Percentiles rank a stretch among this genome's conserved stretches.
Evolutionary conservation across 2,797 vertebrate genomes (phyloP).

Genomic region (Hipposideros larvatus): DNA sequence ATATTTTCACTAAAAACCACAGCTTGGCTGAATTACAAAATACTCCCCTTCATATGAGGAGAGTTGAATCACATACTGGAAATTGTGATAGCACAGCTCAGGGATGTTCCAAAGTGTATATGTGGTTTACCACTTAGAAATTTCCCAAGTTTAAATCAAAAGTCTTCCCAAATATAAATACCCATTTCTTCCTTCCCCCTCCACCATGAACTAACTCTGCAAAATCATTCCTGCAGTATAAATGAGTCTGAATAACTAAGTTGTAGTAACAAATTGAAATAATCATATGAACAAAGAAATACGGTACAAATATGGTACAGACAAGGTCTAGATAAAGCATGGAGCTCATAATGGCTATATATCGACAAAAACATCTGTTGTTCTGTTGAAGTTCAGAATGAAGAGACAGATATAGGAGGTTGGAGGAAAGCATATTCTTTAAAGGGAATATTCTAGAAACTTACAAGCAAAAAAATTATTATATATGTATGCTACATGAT

Average conservation of each 20-base stretch:
- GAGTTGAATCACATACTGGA: slow-evolving; percentile 87
- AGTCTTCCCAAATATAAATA: slow-evolving; percentile 70
- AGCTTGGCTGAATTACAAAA: slow-evolving; percentile 78
- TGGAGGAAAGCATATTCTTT: not conserved
- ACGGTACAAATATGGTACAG: not conserved
- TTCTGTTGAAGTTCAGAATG: not conserved
- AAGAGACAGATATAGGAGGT: not conserved
- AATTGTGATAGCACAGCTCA: slow-evolving; percentile 83
- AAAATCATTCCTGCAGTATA: not conserved
- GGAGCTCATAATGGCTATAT: not conserved
- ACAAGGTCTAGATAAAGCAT: not conserved
- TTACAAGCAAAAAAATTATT: not conserved
- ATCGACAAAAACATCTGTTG: not conserved
- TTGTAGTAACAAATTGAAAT: not conserved
- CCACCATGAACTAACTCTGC: not conserved
- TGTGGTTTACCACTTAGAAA: slow-evolving; percentile 83
- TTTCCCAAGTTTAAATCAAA: slow-evolving; percentile 80
- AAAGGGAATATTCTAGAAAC: not conserved
- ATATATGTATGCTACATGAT: not conserved
- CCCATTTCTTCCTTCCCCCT: not conserved
- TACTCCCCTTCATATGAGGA: slow-evolving; percentile 76
- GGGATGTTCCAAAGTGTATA: slow-evolving; percentile 83
- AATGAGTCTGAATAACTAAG: not conserved
- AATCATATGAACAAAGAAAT: not conserved
- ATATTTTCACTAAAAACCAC: slow-evolving; percentile 85